Conservation (phyloP, 53 echinoderm and acorn worm species). For the Holothuria scabra region DNA sequence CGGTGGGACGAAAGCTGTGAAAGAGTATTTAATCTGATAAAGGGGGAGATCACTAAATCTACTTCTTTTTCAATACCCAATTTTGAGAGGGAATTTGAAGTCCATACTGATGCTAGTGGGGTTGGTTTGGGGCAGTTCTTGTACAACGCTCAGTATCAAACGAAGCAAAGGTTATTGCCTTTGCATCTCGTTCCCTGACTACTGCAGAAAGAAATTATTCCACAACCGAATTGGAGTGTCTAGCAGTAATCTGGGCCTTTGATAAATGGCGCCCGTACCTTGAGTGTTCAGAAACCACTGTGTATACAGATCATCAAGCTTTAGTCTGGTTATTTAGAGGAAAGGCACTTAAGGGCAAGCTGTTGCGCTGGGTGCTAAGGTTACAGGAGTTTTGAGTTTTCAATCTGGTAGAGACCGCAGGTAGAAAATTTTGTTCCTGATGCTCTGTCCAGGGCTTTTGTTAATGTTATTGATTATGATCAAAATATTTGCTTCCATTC, state of each 20-base stretch:
- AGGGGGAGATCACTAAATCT: too few species aligned
- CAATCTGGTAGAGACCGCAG: slow-evolving; percentile 42
- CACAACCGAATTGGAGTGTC: too few species aligned
- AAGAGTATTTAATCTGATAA: slow-evolving; percentile 1
- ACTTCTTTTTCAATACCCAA: too few species aligned
- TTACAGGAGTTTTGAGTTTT: neutral
- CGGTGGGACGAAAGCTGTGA: slow-evolving; percentile 20
- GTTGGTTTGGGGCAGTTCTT: too few species aligned
- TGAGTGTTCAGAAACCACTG: too few species aligned
- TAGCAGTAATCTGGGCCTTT: slow-evolving; percentile 63
- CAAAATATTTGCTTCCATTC: slow-evolving; percentile 24
- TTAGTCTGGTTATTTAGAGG: slow-evolving; percentile 34
- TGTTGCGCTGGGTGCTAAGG: slow-evolving; percentile 42
- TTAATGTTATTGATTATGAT: slow-evolving; percentile 24
- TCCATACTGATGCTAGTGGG: too few species aligned
- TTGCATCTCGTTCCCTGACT: slow-evolving; percentile 55
- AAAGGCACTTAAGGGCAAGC: slow-evolving; percentile 7
- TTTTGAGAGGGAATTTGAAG: too few species aligned
- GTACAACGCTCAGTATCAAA: too few species aligned
- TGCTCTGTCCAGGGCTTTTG: slow-evolving; percentile 23
- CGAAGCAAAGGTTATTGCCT: slow-evolving; percentile 41
- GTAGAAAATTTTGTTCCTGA: slow-evolving; percentile 25
- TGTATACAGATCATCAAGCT: too few species aligned
- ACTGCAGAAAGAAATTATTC: slow-evolving; percentile 65
- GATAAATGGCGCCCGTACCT: slow-evolving; percentile 53